phyloP scores from a whole-genome alignment of 2,888 invertebrate species.

The Machimus rusticus region DNA sequence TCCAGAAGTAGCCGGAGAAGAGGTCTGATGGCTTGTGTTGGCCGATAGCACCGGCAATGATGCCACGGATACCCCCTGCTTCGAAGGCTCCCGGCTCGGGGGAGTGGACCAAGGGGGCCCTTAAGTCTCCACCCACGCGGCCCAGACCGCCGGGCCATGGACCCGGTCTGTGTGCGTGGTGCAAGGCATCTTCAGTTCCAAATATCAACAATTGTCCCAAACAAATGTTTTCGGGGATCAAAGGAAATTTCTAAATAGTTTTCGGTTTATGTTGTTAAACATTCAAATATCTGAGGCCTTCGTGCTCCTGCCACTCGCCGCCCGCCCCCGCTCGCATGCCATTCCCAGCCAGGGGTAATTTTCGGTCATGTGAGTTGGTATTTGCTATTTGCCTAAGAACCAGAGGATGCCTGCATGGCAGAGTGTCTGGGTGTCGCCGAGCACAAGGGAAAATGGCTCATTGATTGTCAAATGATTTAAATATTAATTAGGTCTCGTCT shows the following conservation, averaged over 20 bases:
- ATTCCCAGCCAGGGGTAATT: constrained; percentile 35
- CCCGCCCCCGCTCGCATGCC: background rate
- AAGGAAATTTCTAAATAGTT: constrained; percentile 49
- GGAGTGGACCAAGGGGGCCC: background rate
- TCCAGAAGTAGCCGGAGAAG: background rate
- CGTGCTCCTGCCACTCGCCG: background rate
- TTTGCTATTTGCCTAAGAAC: constrained; percentile 38
- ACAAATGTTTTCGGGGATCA: constrained; percentile 49
- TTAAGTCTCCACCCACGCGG: background rate
- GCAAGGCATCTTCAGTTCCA: constrained; percentile 44
- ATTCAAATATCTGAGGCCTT: constrained; percentile 48
- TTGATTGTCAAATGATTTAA: constrained; percentile 47
- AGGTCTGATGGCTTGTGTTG: background rate
- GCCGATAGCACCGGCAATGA: background rate
- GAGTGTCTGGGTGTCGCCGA: constrained; percentile 21
- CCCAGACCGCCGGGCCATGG: background rate
- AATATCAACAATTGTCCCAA: constrained; percentile 50
- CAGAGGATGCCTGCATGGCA: background rate
- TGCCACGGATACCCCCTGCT: background rate
- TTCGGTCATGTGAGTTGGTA: constrained; percentile 39
- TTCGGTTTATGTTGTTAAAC: constrained; percentile 49
- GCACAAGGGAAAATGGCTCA: constrained; percentile 40
- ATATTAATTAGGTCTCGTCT: constrained; percentile 46
- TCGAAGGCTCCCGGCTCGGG: background rate
- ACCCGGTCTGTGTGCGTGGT: constrained; percentile 13